These are phyloP conservation scores for Harpagifer antarcticus DNA, from an alignment of 2,797 vertebrate genomes.

Conservation along the genomic window DNA sequence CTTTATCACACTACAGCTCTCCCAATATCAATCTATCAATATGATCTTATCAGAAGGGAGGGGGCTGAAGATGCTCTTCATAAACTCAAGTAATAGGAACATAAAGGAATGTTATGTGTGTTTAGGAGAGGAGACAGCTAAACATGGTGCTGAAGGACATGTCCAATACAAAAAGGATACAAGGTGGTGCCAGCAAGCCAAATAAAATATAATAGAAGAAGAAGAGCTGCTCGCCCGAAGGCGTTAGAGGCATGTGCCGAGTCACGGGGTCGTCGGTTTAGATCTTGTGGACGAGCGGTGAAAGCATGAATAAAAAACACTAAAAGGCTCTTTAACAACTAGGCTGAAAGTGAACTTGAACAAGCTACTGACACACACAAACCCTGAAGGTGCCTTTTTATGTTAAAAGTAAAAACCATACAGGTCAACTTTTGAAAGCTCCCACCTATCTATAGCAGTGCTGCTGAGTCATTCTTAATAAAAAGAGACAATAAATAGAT, in stretches of 20 bases:
- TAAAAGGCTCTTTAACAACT: conserved; percentile 23
- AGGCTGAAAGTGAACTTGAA: conserved; percentile 38
- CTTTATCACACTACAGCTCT: conserved; percentile 85
- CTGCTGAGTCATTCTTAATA: not conserved
- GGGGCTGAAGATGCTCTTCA: conserved; percentile 74
- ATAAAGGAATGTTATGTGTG: conserved; percentile 86
- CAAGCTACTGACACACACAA: conserved; percentile 4
- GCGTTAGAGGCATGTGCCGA: conserved; percentile 28
- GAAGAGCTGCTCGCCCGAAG: conserved; percentile 41
- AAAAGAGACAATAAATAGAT: not conserved
- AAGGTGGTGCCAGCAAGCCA: conserved; percentile 69
- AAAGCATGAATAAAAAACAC: conserved; percentile 30
- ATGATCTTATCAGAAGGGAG: conserved; percentile 80
- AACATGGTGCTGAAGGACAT: conserved; percentile 82
- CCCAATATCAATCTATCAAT: conserved; percentile 89
- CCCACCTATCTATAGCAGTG: not conserved
- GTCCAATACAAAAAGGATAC: conserved; percentile 78
- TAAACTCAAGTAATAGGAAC: conserved; percentile 83
- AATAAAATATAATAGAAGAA: conserved; percentile 78
- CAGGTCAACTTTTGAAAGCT: not conserved
- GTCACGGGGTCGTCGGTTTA: conserved; percentile 51
- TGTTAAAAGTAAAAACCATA: not conserved
- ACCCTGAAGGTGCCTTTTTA: conserved; percentile 29
- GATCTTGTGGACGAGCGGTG: conserved; percentile 32
- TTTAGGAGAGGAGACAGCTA: conserved; percentile 78